These are phyloP conservation scores for Parambassis ranga DNA, from an alignment of 2,797 vertebrate genomes.

Conservation along the genomic window DNA sequence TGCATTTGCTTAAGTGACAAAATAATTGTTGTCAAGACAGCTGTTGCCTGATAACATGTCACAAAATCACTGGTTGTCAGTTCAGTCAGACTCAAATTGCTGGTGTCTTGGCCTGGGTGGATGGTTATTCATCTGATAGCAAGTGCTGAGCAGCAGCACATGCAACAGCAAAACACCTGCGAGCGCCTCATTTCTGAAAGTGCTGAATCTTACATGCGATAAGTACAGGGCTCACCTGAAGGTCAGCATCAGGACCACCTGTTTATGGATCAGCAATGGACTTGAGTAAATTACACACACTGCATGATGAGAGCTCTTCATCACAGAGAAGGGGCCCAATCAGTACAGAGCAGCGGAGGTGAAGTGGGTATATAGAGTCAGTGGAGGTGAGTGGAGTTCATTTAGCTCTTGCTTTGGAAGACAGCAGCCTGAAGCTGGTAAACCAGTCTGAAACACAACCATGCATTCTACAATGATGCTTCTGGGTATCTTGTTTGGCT, in stretches of 20 bases:
- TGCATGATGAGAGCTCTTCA: slow-evolving; percentile 66
- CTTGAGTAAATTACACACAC: slow-evolving; percentile 67
- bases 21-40: slow-evolving; percentile 53
- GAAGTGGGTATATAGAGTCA: slow-evolving; percentile 67
- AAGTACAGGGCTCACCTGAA: slow-evolving; percentile 56
- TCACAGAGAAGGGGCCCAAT: slow-evolving; percentile 54
- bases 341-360: slow-evolving; percentile 41
- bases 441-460: slow-evolving; percentile 25
- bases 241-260: slow-evolving; percentile 63
- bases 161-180: slow-evolving; percentile 53
- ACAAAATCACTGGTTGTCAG: slow-evolving; percentile 66
- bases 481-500: slow-evolving; percentile 51
- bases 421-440: slow-evolving; percentile 8
- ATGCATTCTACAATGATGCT: slow-evolving; percentile 58
- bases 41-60: slow-evolving; percentile 55
- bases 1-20: slow-evolving; percentile 51
- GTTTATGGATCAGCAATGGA: slow-evolving; percentile 63
- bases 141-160: slow-evolving; percentile 45
- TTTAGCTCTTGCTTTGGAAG: slow-evolving; percentile 19
- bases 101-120: slow-evolving; percentile 45
- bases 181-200: slow-evolving; percentile 60
- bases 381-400: slow-evolving; percentile 24
- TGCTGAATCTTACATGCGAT: slow-evolving; percentile 63
- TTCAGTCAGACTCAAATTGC: slow-evolving; percentile 68
- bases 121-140: slow-evolving; percentile 36